A percentile compares a stretch with the other conserved stretches of the same genome.
These are phyloP conservation scores for Actinia tenebrosa DNA, from an alignment of 64 coral and sea anemone genomes.

Conservation along the genomic window DNA sequence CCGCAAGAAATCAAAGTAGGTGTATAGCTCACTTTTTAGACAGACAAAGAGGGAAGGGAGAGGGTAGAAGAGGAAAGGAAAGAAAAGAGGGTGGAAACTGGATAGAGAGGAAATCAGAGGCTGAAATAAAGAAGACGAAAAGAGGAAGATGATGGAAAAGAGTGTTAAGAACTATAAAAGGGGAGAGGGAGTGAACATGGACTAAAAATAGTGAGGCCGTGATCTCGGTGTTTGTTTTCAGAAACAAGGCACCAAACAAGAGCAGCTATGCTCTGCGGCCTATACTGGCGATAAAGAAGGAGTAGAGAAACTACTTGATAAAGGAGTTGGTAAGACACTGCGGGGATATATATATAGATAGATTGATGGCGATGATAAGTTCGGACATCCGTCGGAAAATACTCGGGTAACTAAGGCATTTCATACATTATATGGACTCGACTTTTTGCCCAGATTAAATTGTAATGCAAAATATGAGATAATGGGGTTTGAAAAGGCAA, in stretches of 20 bases:
- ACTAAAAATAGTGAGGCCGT: no score
- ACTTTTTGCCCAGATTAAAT: no score
- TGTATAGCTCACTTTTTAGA: neutral
- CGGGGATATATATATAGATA: no score
- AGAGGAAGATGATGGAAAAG: no score
- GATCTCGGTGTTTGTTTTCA: neutral
- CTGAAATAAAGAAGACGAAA: neutral
- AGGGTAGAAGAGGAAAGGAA: neutral
- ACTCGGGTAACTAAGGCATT: no score
- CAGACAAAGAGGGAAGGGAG: neutral
- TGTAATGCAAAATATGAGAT: no score
- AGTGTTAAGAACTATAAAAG: no score
- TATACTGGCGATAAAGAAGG: constrained; percentile 14
- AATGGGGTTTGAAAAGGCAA: no score
- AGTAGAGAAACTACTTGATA: constrained; percentile 19
- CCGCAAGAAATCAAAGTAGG: neutral
- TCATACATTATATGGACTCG: no score
- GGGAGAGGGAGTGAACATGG: no score
- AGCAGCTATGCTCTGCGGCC: constrained; percentile 4
- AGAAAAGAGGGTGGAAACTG: neutral
- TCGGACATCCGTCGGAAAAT: no score
- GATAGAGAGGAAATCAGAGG: neutral
- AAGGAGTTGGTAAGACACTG: constrained; percentile 13
- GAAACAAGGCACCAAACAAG: constrained; percentile 3
- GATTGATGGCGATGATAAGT: no score